A percentile compares a stretch with the other conserved stretches of the same genome.
Conservation (phyloP, 2,797 vertebrate genomes). For the Arvicola amphibius region DNA sequence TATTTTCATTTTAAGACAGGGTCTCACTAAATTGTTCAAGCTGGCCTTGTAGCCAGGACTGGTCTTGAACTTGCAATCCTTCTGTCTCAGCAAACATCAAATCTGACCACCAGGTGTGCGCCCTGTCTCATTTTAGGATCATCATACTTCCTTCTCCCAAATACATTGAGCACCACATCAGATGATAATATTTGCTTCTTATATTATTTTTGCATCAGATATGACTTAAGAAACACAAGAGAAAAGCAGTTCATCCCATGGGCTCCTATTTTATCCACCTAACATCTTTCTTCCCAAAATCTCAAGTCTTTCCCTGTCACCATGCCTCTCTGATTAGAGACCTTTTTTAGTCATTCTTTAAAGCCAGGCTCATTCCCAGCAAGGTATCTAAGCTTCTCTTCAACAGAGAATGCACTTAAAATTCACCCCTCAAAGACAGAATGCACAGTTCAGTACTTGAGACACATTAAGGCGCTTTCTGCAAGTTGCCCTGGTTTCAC, state of each 20-base stretch:
- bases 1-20: background rate
- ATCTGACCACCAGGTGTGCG: background rate
- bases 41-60: background rate
- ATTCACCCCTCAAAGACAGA: background rate
- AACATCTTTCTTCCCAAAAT: background rate
- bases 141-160: background rate
- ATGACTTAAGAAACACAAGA: background rate
- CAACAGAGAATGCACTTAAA: too few relatives aligned
- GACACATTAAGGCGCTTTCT: background rate
- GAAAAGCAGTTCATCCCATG: background rate
- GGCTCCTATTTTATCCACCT: background rate
- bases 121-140: background rate
- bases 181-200: background rate
- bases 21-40: background rate
- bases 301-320: background rate
- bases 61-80: background rate
- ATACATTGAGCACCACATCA: background rate
- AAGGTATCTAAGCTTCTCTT: background rate
- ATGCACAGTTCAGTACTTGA: background rate
- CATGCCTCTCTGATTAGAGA: background rate
- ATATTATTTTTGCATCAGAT: background rate
- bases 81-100: background rate
- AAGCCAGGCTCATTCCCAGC: background rate
- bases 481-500: constrained; percentile 44
- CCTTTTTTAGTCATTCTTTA: background rate